A percentile compares a stretch with the other conserved stretches of the same genome.
These are phyloP conservation scores for Troides aeacus DNA, from an alignment of 2,888 invertebrate species.

Conservation along the genomic window DNA sequence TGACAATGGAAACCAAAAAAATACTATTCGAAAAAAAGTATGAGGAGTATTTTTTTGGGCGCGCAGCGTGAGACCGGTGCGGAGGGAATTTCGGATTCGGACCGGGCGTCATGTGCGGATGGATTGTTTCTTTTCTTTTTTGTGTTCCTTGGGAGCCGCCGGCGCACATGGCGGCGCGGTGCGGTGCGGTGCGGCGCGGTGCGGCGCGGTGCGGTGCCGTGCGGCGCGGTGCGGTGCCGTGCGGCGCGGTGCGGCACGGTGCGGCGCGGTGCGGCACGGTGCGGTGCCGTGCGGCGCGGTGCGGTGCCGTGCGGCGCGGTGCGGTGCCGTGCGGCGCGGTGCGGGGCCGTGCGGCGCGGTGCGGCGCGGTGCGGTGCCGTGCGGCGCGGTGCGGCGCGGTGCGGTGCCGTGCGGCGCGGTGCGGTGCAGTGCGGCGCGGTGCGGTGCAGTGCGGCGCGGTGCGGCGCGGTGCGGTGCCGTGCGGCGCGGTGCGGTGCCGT, in stretches of 20 bases:
- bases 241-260: no score
- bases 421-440: no score
- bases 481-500: no score
- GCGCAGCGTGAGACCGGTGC: constrained; percentile 77
- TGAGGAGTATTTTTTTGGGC: constrained; percentile 52
- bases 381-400: no score
- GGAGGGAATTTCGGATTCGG: constrained; percentile 73
- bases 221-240: constrained; percentile 35
- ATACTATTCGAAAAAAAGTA: constrained; percentile 61
- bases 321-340: no score
- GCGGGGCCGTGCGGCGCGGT: no score
- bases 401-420: no score
- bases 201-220: not conserved
- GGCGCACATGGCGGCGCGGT: constrained; percentile 46
- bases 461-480: constrained; percentile 36
- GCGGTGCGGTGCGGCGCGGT: no score
- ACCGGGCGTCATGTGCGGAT: constrained; percentile 68
- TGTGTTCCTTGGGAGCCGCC: constrained; percentile 45
- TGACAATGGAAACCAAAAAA: constrained; percentile 56
- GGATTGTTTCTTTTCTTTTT: constrained; percentile 42
- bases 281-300: no score
- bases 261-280: no score
- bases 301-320: no score
- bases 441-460: not conserved
- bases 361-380: no score